These are phyloP conservation scores for Eumerus sabulonum DNA, from an alignment of 2,888 invertebrate species.

Conservation along the genomic window DNA sequence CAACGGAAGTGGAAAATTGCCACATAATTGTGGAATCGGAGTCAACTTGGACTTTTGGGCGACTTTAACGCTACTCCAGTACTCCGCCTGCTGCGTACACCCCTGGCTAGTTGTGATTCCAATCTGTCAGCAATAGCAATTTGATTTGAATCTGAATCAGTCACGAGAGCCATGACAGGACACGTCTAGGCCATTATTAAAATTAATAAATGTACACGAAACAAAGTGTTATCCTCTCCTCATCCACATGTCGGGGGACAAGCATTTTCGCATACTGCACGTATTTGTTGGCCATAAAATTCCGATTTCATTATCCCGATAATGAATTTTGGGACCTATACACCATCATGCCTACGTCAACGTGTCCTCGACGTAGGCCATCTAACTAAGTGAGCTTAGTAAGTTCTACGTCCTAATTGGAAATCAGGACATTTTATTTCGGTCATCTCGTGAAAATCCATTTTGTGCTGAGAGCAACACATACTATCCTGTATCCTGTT, in stretches of 20 bases:
- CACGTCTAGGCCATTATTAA: conserved; percentile 62
- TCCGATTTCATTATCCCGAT: conserved; percentile 68
- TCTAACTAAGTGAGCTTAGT: conserved; percentile 33
- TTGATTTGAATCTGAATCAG: conserved; percentile 60
- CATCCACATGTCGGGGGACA: conserved; percentile 27
- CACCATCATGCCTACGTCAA: conserved; percentile 43
- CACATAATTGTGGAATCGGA: conserved; percentile 63
- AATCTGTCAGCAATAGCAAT: conserved; percentile 67
- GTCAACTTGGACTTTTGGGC: conserved; percentile 19
- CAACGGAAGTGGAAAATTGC: conserved; percentile 65
- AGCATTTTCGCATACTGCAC: conserved; percentile 57
- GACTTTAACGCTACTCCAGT: no score
- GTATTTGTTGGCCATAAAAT: conserved; percentile 66
- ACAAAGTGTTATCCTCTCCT: conserved; percentile 2
- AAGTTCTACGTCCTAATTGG: conserved; percentile 59
- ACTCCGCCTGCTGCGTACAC: no score
- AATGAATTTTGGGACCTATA: conserved; percentile 60
- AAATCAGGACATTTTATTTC: conserved; percentile 53
- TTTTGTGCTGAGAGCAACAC: conserved; percentile 29
- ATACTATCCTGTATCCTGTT: conserved; percentile 4
- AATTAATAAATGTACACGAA: conserved; percentile 59
- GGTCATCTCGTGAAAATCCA: conserved; percentile 43
- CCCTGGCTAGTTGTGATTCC: conserved; percentile 46
- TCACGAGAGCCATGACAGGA: conserved; percentile 50
- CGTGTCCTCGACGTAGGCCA: conserved; percentile 7